Evolutionary conservation across 2,888 invertebrate genomes (phyloP).

Genomic region (Periphyllus acericola): DNA sequence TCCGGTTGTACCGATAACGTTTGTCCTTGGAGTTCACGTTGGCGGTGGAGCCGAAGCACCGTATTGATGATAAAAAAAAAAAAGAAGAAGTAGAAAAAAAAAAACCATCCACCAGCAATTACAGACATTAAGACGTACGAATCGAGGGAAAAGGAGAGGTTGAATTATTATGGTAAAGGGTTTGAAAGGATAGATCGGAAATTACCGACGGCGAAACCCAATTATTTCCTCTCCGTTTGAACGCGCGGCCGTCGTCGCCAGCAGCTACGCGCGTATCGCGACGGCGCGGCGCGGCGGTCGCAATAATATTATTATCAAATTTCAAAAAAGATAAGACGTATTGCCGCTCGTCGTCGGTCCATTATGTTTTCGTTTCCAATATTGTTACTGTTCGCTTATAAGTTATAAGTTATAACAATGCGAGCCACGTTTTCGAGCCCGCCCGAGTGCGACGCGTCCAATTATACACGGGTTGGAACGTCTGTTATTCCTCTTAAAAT

Average conservation of each 20-base stretch:
- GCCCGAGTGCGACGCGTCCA: background rate
- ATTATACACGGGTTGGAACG: no score
- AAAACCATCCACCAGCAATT: background rate
- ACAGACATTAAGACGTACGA: background rate
- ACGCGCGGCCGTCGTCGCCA: background rate
- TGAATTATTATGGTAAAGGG: background rate
- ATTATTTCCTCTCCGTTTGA: background rate
- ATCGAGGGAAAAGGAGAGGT: background rate
- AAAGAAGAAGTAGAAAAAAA: no score
- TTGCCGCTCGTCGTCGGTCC: background rate
- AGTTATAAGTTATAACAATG: no score
- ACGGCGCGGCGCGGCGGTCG: background rate
- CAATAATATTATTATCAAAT: background rate
- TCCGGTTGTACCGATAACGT: no score
- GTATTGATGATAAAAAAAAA: no score
- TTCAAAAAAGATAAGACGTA: background rate
- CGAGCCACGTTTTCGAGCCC: background rate
- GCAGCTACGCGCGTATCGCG: background rate
- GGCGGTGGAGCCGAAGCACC: no score
- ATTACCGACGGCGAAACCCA: background rate
- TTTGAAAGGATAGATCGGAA: background rate
- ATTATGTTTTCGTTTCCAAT: background rate
- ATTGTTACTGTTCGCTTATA: background rate
- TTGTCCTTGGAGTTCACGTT: no score
- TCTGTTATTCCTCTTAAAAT: no score